A percentile compares a stretch with the other conserved stretches of the same genome.
phyloP scores from a whole-genome alignment of 2,797 vertebrate species.

The Gallinago nigripennis region DNA sequence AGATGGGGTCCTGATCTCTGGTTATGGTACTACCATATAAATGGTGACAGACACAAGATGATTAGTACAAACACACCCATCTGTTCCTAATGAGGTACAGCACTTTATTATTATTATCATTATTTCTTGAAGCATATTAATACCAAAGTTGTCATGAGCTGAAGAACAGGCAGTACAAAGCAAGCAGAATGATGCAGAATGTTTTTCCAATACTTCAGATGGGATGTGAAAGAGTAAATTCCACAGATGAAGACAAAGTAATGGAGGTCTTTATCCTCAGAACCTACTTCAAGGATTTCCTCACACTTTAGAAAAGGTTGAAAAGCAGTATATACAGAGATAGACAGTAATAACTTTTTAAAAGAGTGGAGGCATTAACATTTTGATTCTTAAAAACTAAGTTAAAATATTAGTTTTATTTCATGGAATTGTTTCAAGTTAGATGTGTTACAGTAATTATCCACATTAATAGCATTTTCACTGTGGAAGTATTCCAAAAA shows the following conservation, averaged over 20 bases:
- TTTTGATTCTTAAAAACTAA: neutral
- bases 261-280: neutral
- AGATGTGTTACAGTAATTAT: neutral
- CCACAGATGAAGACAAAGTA: neutral
- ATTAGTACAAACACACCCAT: conserved; percentile 48
- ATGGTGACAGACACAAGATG: conserved; percentile 32
- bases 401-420: neutral
- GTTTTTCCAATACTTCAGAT: neutral
- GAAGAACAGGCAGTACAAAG: neutral
- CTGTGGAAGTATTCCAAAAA: neutral
- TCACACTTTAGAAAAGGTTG: neutral
- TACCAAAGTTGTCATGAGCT: neutral
- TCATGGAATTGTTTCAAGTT: neutral
- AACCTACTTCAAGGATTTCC: neutral
- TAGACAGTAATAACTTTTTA: neutral
- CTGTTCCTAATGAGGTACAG: conserved; percentile 20
- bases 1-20: conserved; percentile 49
- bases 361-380: neutral
- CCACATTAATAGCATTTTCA: neutral
- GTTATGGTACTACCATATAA: neutral
- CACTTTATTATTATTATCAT: neutral
- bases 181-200: neutral
- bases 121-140: conserved; percentile 5
- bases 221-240: neutral
- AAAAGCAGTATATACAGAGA: neutral